These are phyloP conservation scores for Myrmecophaga tridactyla DNA, from an alignment of 2,113 vertebrate species.

Conservation along the genomic window DNA sequence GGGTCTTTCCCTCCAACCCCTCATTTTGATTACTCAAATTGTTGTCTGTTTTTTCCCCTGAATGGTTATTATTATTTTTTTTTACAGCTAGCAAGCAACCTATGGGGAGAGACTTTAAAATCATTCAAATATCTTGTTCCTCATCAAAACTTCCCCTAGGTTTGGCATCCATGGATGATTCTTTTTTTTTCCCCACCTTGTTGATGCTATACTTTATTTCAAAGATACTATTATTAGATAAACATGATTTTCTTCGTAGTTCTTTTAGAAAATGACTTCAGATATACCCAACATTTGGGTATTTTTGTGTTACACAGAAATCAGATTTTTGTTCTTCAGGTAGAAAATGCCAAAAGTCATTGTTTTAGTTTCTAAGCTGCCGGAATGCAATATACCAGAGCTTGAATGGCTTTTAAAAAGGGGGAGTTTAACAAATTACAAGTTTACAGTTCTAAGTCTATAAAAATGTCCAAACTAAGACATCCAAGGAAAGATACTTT, in stretches of 20 bases:
- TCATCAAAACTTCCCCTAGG: background rate
- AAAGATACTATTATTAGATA: background rate
- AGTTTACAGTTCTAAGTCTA: too few species aligned
- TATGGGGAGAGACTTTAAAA: background rate
- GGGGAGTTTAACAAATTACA: too few species aligned
- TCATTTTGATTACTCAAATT: background rate
- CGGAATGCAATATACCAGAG: too few species aligned
- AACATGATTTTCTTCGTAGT: background rate
- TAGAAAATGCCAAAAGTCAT: background rate
- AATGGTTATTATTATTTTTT: background rate
- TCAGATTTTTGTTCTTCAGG: background rate
- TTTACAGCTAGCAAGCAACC: background rate
- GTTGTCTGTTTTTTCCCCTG: background rate
- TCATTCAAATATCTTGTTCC: background rate
- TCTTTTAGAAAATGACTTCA: background rate
- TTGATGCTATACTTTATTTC: background rate
- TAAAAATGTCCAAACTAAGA: too few species aligned
- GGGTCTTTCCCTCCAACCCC: background rate
- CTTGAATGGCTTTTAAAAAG: too few species aligned
- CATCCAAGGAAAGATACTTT: too few species aligned
- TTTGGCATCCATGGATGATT: background rate
- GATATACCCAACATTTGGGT: background rate
- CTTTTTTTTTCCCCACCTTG: background rate
- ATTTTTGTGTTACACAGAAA: too few species aligned
- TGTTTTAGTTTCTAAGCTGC: too few species aligned